Base-by-base conservation (phyloP, 2,113 vertebrate genomes). In the Apaloderma vittatum region DNA sequence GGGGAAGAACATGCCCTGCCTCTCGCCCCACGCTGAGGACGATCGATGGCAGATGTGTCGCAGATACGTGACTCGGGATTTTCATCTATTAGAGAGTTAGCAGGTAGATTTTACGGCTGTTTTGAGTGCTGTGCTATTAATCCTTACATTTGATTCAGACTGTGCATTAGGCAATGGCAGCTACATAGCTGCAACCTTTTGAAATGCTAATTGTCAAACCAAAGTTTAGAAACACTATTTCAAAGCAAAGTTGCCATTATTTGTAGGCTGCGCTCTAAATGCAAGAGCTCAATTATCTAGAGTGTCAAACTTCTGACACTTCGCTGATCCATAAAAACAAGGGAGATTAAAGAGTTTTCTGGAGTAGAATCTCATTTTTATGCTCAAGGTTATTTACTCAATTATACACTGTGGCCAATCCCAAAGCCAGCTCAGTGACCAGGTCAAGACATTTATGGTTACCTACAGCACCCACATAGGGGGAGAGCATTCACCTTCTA, bases 151-250 rank as follows among this genome's bases (percentile, higher is more conserved):
- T 23, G 85, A 68, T 63, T 83, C 90, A 9, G 43, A 51, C 63
- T 4, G 71, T 74, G 88, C 61, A 80, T 93, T 91, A 96, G 92
- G 97, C 18, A 36, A 83, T 96, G 96, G 94, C 95, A 96, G 96
- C 82, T 93, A 19, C 93, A 9, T 24, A 72, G 66, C 15, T 29
- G 85, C 96, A 92, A 58, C 55, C 85, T 92, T 97, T 96, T 97
- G 97, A 97, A 97, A 97, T 94, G 96, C 97, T 96, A 97, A 97
- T 96, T 93, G 93, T 62, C 92, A 95, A n/a, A 70, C 93, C 93
- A 86, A 96, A 97, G 96, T 96, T 96, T 90, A 80, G 93, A 76
- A 74, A 92, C 93, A 74, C 88, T 86, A 18, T 96, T 97, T 96
- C 92, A 96, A 97, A 96, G 94, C 75, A 12, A 51, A 93, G 90